Evolutionary conservation across 1,140 invertebrate genomes (phyloP), one percentile per base, ranked within the genome.

Genomic region (Proctacanthus coquilletti): DNA sequence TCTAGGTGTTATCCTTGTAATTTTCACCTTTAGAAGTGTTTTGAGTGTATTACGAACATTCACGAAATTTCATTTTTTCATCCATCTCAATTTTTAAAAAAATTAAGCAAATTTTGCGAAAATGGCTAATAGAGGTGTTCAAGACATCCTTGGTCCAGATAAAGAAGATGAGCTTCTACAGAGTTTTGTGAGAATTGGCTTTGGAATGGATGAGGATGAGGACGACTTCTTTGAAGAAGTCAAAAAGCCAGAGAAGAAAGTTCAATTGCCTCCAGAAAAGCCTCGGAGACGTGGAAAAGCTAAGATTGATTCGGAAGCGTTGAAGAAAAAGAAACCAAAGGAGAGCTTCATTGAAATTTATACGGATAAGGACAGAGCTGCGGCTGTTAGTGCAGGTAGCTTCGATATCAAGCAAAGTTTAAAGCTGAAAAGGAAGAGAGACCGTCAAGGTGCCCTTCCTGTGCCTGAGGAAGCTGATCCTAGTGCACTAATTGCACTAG

Each of bases 331-430:
- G 42, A 67, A 71, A 18, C 65, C 69, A 14, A 66, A 68, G n/a
- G 74, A 80, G 45, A 56, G 56, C 34, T 60, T 56, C 13, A 77
- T 82, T 40, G 84, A 89, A 51, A 58, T 83, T 10, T 91, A 88
- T 51, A 88, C 84, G 8, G 86, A 91, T 55, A 91, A 89, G 51
- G 86, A 89, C 54, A 61, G 86, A 8, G 86, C 86, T 0, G 85
- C 86, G 0, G 84, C 85, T 2, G 84, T 88, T 4, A 83, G 84
- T 45, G 72, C 87, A 2, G 56, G 56, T 3, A 47, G 52, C 25
- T 60, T 74, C 32, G 84, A 91, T 52, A 89, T 89, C 21, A 89
- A 89, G 49, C 76, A 80, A 41, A 84, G 80, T 17, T 60, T 88
- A 34, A 82, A 75, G 50, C 70, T 82, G 40, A 88, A 88, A 49